Conservation (phyloP, 2,888 invertebrate species). For the Eupsilia transversa region DNA sequence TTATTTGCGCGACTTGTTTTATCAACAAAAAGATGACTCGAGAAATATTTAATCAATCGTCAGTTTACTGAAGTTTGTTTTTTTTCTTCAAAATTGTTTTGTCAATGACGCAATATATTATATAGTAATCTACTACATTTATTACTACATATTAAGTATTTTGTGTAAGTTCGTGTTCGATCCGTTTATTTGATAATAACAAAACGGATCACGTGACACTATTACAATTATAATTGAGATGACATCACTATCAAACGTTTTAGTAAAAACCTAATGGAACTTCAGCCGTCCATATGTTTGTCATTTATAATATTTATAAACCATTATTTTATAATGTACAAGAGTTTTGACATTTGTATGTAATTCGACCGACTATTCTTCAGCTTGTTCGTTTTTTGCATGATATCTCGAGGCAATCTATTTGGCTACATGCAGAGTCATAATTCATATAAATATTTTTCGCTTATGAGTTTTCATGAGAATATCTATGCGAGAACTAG, state of each 20-base stretch:
- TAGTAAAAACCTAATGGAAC: constrained; percentile 17
- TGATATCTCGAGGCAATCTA: constrained; percentile 25
- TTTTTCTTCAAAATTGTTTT: not conserved
- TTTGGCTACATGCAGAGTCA: constrained; percentile 16
- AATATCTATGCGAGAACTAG: constrained; percentile 19
- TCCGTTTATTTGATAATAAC: constrained; percentile 32
- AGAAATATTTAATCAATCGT: not conserved
- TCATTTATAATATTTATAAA: constrained; percentile 38
- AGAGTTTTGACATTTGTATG: constrained; percentile 38
- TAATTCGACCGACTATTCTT: constrained; percentile 26
- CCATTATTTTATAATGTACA: constrained; percentile 16
- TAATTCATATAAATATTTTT: constrained; percentile 23
- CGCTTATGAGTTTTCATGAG: constrained; percentile 37
- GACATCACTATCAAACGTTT: constrained; percentile 49
- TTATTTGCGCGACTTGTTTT: not conserved
- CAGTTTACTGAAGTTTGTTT: not conserved
- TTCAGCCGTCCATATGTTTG: constrained; percentile 50
- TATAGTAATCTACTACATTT: not conserved
- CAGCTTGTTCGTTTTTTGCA: constrained; percentile 23
- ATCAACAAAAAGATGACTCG: not conserved
- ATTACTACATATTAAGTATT: not conserved
- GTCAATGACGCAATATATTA: not conserved
- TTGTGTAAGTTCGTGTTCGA: not conserved
- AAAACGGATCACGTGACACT: constrained; percentile 26
- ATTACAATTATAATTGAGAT: constrained; percentile 52